Conservation (phyloP, 2,113 vertebrate genomes). For the Gavialis gangeticus region DNA sequence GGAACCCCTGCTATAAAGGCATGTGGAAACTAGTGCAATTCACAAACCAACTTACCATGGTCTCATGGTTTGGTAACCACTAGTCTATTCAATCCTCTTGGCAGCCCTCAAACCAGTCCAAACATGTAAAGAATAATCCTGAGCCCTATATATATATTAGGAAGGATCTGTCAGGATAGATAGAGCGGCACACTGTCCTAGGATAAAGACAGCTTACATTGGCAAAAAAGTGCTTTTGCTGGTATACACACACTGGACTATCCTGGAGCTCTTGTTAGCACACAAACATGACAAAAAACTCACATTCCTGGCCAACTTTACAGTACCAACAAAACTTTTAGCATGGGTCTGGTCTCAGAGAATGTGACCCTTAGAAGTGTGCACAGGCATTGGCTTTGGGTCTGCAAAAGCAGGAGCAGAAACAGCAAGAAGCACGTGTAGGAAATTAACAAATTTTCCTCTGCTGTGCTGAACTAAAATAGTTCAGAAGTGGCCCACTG, state of each 20-base stretch:
- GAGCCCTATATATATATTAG: neutral
- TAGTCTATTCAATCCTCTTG: neutral
- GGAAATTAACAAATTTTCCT: fast-evolving
- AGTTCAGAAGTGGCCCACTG: neutral
- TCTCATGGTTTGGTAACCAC: neutral
- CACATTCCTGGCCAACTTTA: neutral
- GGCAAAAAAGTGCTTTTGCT: no score
- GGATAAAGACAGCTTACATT: neutral
- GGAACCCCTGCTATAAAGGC: no score
- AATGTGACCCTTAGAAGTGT: no score
- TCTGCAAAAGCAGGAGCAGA: neutral
- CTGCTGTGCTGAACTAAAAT: neutral
- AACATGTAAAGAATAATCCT: neutral
- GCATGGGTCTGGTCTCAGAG: no score
- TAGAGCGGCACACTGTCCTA: neutral
- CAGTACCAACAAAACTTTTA: no score
- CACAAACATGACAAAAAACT: no score
- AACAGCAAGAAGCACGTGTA: fast-evolving
- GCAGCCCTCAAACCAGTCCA: neutral
- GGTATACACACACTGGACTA: no score
- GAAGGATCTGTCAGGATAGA: neutral
- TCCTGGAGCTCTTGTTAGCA: no score
- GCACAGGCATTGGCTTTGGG: neutral
- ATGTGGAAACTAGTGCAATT: no score
- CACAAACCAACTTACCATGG: no score